A percentile compares a stretch with the other conserved stretches of the same genome.
Conservation (phyloP, 2,888 invertebrate genomes). For the Anthophora plumipes region DNA sequence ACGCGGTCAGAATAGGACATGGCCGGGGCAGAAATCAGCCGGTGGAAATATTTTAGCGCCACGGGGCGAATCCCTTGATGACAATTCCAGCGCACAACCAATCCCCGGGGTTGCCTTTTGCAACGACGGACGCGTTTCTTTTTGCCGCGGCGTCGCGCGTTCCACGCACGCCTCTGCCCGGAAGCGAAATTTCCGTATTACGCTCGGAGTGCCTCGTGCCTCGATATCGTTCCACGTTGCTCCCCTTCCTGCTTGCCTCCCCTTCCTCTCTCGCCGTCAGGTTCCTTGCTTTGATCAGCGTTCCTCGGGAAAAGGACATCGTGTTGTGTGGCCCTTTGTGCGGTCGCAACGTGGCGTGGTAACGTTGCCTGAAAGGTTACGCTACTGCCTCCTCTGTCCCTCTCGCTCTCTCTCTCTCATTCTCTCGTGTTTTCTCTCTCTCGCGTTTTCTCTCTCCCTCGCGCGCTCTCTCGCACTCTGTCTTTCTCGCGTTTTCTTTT, state of each 20-base stretch:
- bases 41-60: conserved; percentile 76
- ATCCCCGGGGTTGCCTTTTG: conserved; percentile 50
- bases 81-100: conserved; percentile 71
- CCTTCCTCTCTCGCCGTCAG: not conserved
- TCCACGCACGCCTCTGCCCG: conserved; percentile 68
- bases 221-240: conserved; percentile 51
- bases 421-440: no score
- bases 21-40: conserved; percentile 71
- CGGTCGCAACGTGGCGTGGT: conserved; percentile 7
- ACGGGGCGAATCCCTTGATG: conserved; percentile 75
- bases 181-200: conserved; percentile 76
- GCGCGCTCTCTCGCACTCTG: no score
- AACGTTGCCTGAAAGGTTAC: conserved; percentile 41
- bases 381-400: conserved; percentile 2
- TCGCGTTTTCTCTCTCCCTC: no score
- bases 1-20: conserved; percentile 45
- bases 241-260: not conserved
- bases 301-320: conserved; percentile 60
- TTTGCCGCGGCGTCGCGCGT: conserved; percentile 44
- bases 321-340: conserved; percentile 56
- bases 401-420: no score
- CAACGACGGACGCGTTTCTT: conserved; percentile 23
- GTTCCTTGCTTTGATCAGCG: conserved; percentile 71
- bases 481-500: no score
- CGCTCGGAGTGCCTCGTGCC: conserved; percentile 59